Evolutionary conservation across 2,113 vertebrate species (phyloP).

Genomic region (Rhinolophus ferrumequinum): DNA sequence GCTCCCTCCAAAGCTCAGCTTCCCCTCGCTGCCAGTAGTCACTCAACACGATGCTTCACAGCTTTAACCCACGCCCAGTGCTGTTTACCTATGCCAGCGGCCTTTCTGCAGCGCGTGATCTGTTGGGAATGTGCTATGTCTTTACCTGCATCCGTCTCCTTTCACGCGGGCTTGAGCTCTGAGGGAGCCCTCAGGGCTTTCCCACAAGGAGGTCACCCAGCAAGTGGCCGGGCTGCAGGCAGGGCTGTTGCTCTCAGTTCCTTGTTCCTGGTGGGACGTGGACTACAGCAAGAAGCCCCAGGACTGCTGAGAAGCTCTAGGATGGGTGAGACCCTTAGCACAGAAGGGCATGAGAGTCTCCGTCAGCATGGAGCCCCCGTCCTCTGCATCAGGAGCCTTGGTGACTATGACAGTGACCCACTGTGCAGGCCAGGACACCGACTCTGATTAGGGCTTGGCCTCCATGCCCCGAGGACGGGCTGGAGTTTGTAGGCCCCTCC

Average conservation of each 20-base stretch:
- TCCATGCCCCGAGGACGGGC: background rate
- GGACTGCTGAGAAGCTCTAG: background rate
- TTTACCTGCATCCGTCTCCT: background rate
- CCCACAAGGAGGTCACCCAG: background rate
- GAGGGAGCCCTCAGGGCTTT: background rate
- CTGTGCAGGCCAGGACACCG: background rate
- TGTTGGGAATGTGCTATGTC: background rate
- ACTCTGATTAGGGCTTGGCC: background rate
- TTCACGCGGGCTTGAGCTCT: fast-evolving
- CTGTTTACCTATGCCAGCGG: background rate
- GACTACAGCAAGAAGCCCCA: background rate
- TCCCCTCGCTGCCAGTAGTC: background rate
- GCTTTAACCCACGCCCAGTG: background rate
- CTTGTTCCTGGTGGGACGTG: background rate
- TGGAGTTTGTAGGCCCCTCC: background rate
- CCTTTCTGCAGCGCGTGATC: background rate
- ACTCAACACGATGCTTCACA: background rate
- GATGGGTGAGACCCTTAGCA: background rate
- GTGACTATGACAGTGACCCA: background rate
- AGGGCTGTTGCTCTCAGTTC: background rate
- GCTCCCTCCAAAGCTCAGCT: background rate
- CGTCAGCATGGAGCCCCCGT: background rate
- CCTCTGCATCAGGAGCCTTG: background rate
- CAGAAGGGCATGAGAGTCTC: background rate
- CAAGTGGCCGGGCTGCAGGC: background rate